A percentile compares a stretch with the other conserved stretches of the same genome.
phyloP scores from a whole-genome alignment of 35 echinoderm and acorn worm species.

The Amphiura filiformis region DNA sequence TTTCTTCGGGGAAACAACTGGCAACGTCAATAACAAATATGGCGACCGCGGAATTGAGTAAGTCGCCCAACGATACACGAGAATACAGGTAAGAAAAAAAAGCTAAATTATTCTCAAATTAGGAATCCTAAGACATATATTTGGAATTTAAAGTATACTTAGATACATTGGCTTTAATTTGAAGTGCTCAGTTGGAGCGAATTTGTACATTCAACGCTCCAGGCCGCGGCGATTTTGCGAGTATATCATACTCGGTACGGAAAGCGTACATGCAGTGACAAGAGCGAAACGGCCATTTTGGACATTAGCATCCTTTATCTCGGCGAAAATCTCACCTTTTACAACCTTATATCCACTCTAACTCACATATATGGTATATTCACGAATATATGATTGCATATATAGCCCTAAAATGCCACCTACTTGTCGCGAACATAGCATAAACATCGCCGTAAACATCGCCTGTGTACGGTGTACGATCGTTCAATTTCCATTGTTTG shows the following conservation, averaged over 20 bases:
- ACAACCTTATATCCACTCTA: not conserved
- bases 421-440: not conserved
- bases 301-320: not conserved
- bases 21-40: conserved; percentile 12
- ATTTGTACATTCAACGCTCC: not conserved
- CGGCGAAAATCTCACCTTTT: not conserved
- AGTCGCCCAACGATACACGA: conserved; percentile 35
- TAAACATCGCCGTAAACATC: not conserved
- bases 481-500: not conserved
- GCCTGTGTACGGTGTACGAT: not conserved
- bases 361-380: not conserved
- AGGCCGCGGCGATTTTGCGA: no score
- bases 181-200: not conserved
- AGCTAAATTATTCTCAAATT: not conserved
- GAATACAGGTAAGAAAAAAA: conserved; percentile 41
- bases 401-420: not conserved
- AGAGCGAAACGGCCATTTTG: not conserved
- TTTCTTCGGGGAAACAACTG: not conserved
- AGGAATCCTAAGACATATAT: no score
- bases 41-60: not conserved
- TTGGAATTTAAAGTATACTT: not conserved
- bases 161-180: not conserved
- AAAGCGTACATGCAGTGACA: not conserved
- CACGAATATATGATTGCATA: not conserved
- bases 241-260: not conserved